phyloP scores from a whole-genome alignment of 2,113 vertebrate species.

The Panthera uncia region DNA sequence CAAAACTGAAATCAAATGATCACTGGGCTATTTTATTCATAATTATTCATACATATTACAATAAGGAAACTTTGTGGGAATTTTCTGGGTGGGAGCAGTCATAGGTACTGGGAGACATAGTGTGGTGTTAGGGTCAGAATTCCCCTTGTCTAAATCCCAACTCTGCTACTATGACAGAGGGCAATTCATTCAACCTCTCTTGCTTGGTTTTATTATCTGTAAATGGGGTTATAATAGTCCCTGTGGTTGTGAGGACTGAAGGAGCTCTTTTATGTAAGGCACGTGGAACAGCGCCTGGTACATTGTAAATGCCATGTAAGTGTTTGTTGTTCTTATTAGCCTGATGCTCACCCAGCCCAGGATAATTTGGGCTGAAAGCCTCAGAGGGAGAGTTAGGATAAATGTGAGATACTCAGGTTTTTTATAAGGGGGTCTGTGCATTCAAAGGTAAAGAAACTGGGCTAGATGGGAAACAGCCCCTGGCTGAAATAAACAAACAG shows the following conservation, averaged over 20 bases:
- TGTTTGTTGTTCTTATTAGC: neutral
- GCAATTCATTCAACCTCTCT: neutral
- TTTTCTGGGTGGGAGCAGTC: neutral
- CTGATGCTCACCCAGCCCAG: neutral
- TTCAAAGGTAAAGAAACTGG: constrained; percentile 1
- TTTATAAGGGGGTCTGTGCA: neutral
- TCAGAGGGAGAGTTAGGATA: neutral
- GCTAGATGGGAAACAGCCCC: neutral
- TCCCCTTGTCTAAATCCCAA: neutral
- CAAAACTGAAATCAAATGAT: neutral
- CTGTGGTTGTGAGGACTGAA: neutral
- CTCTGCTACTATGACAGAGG: neutral
- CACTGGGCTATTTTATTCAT: neutral
- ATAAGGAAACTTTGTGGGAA: neutral
- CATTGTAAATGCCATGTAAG: accelerated
- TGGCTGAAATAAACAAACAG: neutral
- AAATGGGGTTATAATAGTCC: neutral
- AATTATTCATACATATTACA: neutral
- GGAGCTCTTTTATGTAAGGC: neutral
- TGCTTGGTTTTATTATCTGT: neutral
- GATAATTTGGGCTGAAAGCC: neutral
- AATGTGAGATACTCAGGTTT: neutral
- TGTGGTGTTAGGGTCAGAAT: neutral
- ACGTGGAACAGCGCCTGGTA: accelerated
- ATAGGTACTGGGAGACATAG: neutral